Percentiles rank a stretch among this genome's conserved stretches.
phyloP scores from a whole-genome alignment of 2,888 invertebrate genomes.

The Acronicta aceris region DNA sequence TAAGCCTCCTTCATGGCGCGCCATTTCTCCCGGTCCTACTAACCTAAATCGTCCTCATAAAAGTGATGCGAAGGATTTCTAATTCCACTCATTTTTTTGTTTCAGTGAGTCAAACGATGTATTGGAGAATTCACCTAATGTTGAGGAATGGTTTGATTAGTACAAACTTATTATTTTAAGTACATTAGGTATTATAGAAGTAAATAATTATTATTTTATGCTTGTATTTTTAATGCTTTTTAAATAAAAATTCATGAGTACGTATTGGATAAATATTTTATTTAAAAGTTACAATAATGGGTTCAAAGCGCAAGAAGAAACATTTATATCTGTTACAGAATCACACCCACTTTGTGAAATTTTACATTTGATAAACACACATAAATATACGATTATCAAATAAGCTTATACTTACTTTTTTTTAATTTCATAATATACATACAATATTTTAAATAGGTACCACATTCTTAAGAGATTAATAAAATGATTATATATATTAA shows the following conservation, averaged over 20 bases:
- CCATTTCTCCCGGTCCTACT: too few relatives aligned
- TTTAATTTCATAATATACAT: constrained; percentile 82
- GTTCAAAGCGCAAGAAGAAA: constrained; percentile 83
- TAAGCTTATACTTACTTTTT: constrained; percentile 75
- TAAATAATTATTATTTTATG: constrained; percentile 28
- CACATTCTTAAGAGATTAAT: constrained; percentile 76
- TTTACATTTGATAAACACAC: constrained; percentile 77
- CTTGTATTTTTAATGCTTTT: constrained; percentile 23
- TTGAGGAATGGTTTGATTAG: constrained; percentile 93
- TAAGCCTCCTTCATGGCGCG: too few relatives aligned
- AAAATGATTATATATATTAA: constrained; percentile 75
- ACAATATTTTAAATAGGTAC: constrained; percentile 73
- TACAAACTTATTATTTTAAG: constrained; percentile 39
- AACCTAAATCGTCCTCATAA: too few relatives aligned
- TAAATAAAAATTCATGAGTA: constrained; percentile 64
- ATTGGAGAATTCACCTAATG: constrained; percentile 95
- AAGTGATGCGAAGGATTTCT: too few relatives aligned
- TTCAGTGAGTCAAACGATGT: constrained; percentile 95
- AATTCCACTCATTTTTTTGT: constrained; percentile 63
- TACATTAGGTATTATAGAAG: constrained; percentile 34
- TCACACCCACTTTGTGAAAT: constrained; percentile 76
- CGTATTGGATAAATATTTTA: constrained; percentile 87
- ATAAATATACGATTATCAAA: constrained; percentile 68
- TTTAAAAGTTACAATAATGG: constrained; percentile 85
- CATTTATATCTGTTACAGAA: constrained; percentile 77